Conservation (phyloP, 2,113 vertebrate genomes). For the Pithys albifrons region DNA sequence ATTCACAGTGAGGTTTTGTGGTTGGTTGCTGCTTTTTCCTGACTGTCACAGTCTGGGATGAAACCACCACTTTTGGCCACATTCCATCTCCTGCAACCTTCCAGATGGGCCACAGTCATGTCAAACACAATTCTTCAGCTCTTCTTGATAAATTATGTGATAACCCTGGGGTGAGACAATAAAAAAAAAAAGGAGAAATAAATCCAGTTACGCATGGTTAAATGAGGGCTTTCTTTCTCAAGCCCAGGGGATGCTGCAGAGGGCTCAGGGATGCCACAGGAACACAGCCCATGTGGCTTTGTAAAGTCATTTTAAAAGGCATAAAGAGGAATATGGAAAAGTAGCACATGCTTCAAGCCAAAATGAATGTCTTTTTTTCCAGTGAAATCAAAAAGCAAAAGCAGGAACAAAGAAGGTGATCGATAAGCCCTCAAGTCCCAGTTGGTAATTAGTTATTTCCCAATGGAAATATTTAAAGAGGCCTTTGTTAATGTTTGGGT, state of each 20-base stretch:
- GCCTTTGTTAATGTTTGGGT: not conserved
- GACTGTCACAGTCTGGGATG: not conserved
- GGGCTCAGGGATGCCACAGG: not conserved
- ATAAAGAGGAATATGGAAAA: not conserved
- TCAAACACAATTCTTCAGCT: slow-evolving; percentile 51
- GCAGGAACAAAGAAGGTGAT: not conserved
- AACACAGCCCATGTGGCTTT: not conserved
- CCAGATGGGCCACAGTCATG: slow-evolving; percentile 25
- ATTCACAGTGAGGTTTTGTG: not conserved
- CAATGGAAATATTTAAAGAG: not conserved
- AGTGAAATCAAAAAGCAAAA: not conserved
- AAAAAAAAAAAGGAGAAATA: not conserved
- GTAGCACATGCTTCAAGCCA: not conserved
- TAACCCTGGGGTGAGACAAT: not conserved
- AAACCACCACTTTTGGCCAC: slow-evolving; percentile 16
- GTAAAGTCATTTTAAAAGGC: not conserved
- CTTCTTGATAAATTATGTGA: slow-evolving; percentile 31
- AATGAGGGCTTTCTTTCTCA: not conserved
- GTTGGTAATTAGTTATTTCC: not conserved
- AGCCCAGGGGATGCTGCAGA: not conserved
- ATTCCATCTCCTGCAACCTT: slow-evolving; percentile 12
- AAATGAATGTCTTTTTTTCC: not conserved
- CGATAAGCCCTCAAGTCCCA: not conserved
- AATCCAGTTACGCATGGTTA: not conserved
- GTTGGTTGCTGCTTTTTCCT: not conserved